Base-by-base conservation (phyloP, 2,113 vertebrate genomes). In the Oophaga pumilio region DNA sequence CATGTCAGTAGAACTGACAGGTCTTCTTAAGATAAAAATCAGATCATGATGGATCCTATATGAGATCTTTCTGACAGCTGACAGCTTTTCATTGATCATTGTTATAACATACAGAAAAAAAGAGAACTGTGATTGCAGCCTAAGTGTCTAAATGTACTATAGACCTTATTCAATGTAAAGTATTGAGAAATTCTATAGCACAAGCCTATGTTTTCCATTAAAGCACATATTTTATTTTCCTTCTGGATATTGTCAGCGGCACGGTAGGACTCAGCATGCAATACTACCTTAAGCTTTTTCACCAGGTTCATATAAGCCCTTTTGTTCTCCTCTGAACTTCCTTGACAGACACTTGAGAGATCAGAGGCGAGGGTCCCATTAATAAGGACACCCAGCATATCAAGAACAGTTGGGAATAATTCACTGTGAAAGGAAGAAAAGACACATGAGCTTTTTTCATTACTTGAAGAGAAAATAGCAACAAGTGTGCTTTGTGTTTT, bases 331-430 rank as follows among this genome's bases (percentile, higher is more conserved):
- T 94, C 93, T 6, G 93, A 90, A 9, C 91, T 92, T 53, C 93
- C 93, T 0, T 93, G 95, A 79, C 94, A 93, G 50, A 92, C 24
- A 0, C 28, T 93, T 0, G 94, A 91, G 62, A 94, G 88, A 89
- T 94, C 94, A 0, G 89, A 94, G 49, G 93, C 87, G 14, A 94
- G 84, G 0, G 91, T 95, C 22, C 95, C 94, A 0, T 92, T 93
- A 92, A 93, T 93, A 86, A 95, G 89, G 76, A 95, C 91, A 0
- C 94, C 92, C 91, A 95, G 91, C 94, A 95, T 91, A 52, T 90
- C 95, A 1, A 95, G 93, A 85, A 95, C 89, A 0, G 94, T 93
- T 0, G 89, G 94, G 91, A 94, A 92, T 89, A 95, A 28, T n/a
- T 94, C 94, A 1, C 95, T 95, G 83, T 13, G 88, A 66, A 69